Conservation (phyloP, 2,888 invertebrate species). For the Azorinus chamasolen region DNA sequence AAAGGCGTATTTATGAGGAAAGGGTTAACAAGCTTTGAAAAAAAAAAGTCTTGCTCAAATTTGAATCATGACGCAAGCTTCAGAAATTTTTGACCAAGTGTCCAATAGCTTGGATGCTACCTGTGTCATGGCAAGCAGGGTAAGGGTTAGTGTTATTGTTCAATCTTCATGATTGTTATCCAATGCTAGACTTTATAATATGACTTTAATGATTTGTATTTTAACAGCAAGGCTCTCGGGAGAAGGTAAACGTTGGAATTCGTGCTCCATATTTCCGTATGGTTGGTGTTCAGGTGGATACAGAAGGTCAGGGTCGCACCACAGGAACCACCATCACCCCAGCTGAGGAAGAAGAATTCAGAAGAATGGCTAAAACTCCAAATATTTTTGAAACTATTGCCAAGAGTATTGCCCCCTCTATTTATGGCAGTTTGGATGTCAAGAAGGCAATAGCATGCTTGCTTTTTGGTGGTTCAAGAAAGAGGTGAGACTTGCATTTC, state of each 20-base stretch:
- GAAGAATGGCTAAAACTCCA: constrained; percentile 93
- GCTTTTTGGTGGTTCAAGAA: constrained; percentile 94
- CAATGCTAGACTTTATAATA: too few relatives aligned
- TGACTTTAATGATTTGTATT: too few relatives aligned
- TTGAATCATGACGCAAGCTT: too few relatives aligned
- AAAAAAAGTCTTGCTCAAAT: too few relatives aligned
- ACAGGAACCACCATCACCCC: constrained; percentile 82
- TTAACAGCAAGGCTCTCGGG: constrained; percentile 90
- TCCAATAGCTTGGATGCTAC: too few relatives aligned
- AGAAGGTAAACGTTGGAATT: constrained; percentile 92
- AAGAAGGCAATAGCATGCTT: constrained; percentile 98
- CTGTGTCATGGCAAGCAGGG: too few relatives aligned
- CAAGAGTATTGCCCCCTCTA: constrained; percentile 97
- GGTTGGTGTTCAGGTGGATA: constrained; percentile 95
- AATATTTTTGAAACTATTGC: constrained; percentile 96
- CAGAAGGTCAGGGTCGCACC: constrained; percentile 86
- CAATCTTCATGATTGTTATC: too few relatives aligned
- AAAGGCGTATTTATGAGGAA: too few relatives aligned
- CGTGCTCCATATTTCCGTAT: constrained; percentile 97
- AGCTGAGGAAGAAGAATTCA: constrained; percentile 92
- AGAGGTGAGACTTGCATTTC: constrained; percentile 86
- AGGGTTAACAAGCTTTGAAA: too few relatives aligned
- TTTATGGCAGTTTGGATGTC: constrained; percentile 97
- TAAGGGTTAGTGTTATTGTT: too few relatives aligned
- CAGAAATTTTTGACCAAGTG: too few relatives aligned